Conservation (phyloP, 2,797 vertebrate species). For the Sitta carolinensis region DNA sequence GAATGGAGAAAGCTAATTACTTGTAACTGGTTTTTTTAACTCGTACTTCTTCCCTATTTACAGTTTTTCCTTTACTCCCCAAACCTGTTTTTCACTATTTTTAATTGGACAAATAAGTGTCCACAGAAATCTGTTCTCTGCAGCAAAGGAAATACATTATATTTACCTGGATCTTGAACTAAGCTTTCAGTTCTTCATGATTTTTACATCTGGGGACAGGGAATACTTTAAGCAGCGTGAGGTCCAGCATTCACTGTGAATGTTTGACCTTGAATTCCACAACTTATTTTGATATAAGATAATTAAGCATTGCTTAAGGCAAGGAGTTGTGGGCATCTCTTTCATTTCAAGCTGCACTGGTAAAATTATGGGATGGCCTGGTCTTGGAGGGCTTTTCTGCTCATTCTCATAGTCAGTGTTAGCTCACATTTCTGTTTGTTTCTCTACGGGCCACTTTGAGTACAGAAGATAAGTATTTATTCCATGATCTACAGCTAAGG, state of each 20-base stretch:
- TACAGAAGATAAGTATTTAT: conserved; percentile 40
- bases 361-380: neutral
- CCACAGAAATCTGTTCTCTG: neutral
- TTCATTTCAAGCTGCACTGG: neutral
- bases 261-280: neutral
- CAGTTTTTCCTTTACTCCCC: neutral
- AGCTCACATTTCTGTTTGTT: conserved; percentile 64
- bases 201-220: neutral
- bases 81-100: neutral
- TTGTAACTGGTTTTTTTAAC: neutral
- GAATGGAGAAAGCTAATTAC: neutral
- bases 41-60: neutral
- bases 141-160: neutral
- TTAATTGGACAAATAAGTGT: neutral
- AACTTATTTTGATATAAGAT: neutral
- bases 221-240: neutral
- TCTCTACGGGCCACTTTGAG: conserved; percentile 26
- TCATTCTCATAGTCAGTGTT: neutral
- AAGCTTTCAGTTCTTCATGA: neutral
- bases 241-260: neutral
- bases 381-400: conserved; percentile 23
- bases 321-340: neutral
- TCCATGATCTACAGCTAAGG: conserved; percentile 36
- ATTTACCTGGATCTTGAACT: neutral
- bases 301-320: neutral